Evolutionary conservation across 2,888 invertebrate genomes (phyloP).

Genomic region (Busseola fusca): DNA sequence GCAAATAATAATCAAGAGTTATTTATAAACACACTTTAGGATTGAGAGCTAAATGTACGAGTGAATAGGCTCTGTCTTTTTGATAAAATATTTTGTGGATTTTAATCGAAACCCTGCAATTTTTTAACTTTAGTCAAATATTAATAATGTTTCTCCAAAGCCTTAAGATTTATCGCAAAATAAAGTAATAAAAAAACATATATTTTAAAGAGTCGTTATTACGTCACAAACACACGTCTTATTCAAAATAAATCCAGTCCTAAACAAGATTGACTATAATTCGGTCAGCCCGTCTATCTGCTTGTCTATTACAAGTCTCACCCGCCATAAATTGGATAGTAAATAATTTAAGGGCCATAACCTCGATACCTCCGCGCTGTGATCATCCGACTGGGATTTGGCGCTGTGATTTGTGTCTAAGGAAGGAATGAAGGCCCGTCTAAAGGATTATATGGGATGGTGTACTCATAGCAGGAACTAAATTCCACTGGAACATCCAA

Average conservation of each 20-base stretch:
- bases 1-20: neutral
- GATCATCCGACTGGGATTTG: slow-evolving; percentile 35
- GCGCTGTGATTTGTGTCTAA: slow-evolving; percentile 16
- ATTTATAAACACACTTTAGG: neutral
- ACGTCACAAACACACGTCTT: no score
- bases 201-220: no score
- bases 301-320: slow-evolving; percentile 48
- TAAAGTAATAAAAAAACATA: no score
- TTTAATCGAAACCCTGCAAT: neutral
- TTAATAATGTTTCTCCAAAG: neutral
- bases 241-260: slow-evolving; percentile 13
- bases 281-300: slow-evolving; percentile 25
- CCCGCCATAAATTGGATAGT: slow-evolving; percentile 40
- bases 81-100: no score
- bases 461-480: neutral
- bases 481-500: neutral
- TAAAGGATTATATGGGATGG: neutral
- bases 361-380: slow-evolving; percentile 2
- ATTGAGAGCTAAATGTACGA: slow-evolving; percentile 4
- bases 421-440: slow-evolving; percentile 2
- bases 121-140: neutral
- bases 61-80: neutral
- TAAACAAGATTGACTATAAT: slow-evolving; percentile 20
- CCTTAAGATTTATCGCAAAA: neutral
- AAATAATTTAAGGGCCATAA: slow-evolving; percentile 45